These are phyloP conservation scores for Chlorops oryzae DNA, from an alignment of 1,140 invertebrate genomes.

Conservation along the genomic window DNA sequence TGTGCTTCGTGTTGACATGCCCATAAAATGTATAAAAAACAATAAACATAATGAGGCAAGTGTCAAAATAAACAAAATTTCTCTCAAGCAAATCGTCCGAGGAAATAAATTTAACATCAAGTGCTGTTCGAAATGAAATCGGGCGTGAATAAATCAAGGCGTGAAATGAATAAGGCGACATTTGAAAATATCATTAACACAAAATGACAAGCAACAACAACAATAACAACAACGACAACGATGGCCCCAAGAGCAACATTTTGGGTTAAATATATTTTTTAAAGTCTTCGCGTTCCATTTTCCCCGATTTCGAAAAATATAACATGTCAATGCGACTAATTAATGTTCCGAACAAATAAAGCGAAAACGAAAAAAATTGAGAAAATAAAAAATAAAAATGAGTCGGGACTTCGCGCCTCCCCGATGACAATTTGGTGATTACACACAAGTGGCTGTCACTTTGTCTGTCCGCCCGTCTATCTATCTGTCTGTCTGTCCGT, in stretches of 20 bases:
- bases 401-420: too few relatives aligned
- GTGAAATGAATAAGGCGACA: slow-evolving; percentile 12
- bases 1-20: too few relatives aligned
- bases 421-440: too few relatives aligned
- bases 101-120: too few relatives aligned
- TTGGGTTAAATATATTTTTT: background rate
- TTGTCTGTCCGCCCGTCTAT: background rate
- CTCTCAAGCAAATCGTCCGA: too few relatives aligned
- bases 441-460: too few relatives aligned
- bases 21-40: too few relatives aligned
- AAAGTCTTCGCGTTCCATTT: background rate
- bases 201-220: background rate
- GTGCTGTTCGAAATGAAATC: too few relatives aligned
- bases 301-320: too few relatives aligned
- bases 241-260: background rate
- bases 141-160: slow-evolving; percentile 8
- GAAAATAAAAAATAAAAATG: too few relatives aligned
- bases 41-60: too few relatives aligned
- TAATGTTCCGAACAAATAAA: slow-evolving; percentile 4
- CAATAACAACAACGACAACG: background rate
- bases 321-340: slow-evolving; percentile 8
- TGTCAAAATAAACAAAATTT: too few relatives aligned
- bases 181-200: slow-evolving; percentile 12
- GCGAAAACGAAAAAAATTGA: background rate
- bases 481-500: background rate